Base-by-base conservation (phyloP, 2,888 invertebrate genomes). In the Agriopis marginaria region DNA sequence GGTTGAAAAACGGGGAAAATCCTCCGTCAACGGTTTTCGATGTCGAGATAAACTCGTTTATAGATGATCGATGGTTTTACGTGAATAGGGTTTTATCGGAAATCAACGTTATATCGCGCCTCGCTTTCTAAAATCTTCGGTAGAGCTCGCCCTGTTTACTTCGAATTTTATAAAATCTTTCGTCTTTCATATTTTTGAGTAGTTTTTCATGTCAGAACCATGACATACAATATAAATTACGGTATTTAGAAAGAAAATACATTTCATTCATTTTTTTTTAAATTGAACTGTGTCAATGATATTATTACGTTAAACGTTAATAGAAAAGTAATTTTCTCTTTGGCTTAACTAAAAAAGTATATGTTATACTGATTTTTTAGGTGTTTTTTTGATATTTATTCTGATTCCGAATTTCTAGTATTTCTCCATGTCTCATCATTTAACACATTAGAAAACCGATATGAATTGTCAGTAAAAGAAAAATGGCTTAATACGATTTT, bases 31-130 rank as follows among this genome's bases (percentile, higher is more conserved):
- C 82, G 79, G 77, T 79, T 84, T 80, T 68, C 72, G 75, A 70
- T 78, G 78, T 79, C 74, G 72, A 75, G 77, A 79, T 79, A 83
- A 83, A 77, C 82, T 80, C 76, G 77, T 81, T 83, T 79, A 17
- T 75, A 76, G 75, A 83, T 86, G 86, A 87, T 87, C 76, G 85
- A 86, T 84, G 82, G 71, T 75, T 78, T 77, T 76, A 76, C 77
- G 59, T 70, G 68, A 77, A 77, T 74, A 74, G 69, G 75, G 80
- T 74, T 81, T 80, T 81, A 82, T 82, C 80, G 77, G 79, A 81
- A 79, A 79, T 76, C 71, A 72, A 75, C 53, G 72, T 68, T 77
- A 75, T 75, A 69, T 66, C 70, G 63, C 62, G 73, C 61, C 70
- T 74, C 50, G 74, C 72, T 79, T 77, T 78, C 75, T 64, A 71